Evolutionary conservation across 1,140 invertebrate genomes (phyloP), one percentile per base, ranked within the genome.

Genomic region (Plutomurus gul): DNA sequence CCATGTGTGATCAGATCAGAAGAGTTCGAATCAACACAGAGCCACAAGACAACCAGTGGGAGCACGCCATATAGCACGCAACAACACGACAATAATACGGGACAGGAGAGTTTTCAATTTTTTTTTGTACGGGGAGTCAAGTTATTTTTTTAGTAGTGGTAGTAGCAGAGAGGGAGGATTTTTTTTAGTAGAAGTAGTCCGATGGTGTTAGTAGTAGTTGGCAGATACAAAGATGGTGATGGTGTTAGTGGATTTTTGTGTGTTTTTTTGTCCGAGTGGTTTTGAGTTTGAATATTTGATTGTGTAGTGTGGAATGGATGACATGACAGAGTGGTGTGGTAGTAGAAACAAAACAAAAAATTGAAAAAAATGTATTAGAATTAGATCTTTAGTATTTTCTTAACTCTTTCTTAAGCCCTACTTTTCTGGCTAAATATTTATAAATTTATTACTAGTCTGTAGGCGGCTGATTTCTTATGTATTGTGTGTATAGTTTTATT

Each of bases 241-340:
- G 27, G 20, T 25, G 13, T 56, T 60, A 33, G 56, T 65, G 30
- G 30, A 30, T 33, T 65, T 46, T 36, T 65, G 56, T 65, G 56
- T 65, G 25, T 65, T 65, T 65, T 25, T 43, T 13, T 13, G 39
- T 65, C 56, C 56, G 27, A 65, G 51, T 65, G 56, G 56, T 33
- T 65, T 65, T 65, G 56, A 65, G n/a, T 30, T 65, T 65, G 56
- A 65, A 16, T 65, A 65, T 65, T 65, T 65, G 56, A 65, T 65
- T 65, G 56, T 65, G 56, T 65, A 65, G 56, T 65, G 56, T 65
- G 56, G 30, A 65, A 27, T 65, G 56, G 56, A 65, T 33, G 27
- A 65, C 56, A 65, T 65, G 56, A 65, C 56, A 65, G 30, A 33
- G 56, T 65, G 30, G 56, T 33, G 39, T n/a, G n/a, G n/a, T n/a